Conservation (phyloP, 1,140 invertebrate species). For the silkworm (Bombyx mori) region ASM3026992v2 NC_085110.1:15584501-15585000, state of each 20-base stretch:
- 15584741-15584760: background rate
- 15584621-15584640: too few relatives aligned
- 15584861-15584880: conserved; percentile 70
- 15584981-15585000: conserved; percentile 58
- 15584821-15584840: conserved; percentile 47
- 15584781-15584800: conserved; percentile 52
- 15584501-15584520: too few relatives aligned
- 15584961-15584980: conserved; percentile 67
- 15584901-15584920: conserved; percentile 69
- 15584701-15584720: background rate
- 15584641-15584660: too few relatives aligned
- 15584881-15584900: conserved; percentile 67
- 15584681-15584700: background rate
- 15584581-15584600: too few relatives aligned
- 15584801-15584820: conserved; percentile 48
- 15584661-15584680: too few relatives aligned
- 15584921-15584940: conserved; percentile 71
- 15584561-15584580: too few relatives aligned
- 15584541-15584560: too few relatives aligned
- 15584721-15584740: background rate
- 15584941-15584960: conserved; percentile 64
- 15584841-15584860: conserved; percentile 62
- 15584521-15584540: too few relatives aligned
- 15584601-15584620: too few relatives aligned
- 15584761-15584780: conserved; percentile 17